Base-by-base conservation (phyloP, 2,888 invertebrate genomes). In the Sminthurides aquaticus region DNA sequence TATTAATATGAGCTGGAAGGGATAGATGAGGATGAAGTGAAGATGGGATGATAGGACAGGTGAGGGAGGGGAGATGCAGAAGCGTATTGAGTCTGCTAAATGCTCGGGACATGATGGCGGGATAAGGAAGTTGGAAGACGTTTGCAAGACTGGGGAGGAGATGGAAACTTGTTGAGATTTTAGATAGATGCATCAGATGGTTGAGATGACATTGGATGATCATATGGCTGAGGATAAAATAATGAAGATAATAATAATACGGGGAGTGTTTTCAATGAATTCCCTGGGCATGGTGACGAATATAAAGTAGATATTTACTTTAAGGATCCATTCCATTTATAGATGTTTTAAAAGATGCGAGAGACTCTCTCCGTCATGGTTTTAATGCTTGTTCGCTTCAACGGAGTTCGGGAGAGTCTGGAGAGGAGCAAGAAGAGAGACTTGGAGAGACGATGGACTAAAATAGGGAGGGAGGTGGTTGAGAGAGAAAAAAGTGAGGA, bases 251-350 rank as follows among this genome's bases (percentile, higher is more conserved):
- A 34, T 34, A 34, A 34, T 34, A 34, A 34, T 34, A 34, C 43
- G 8, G 15, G 8, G 43, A 34, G 43, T 34, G 43, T 34, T 34
- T 34, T 34, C 43, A 34, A 34, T 34, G 43, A 5, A 34, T 5
- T 34, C 43, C 43, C 34, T 24, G 57, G 20, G 62, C 49, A 56
- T 57, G 62, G 62, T 62, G 62, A 62, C 62, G 62, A 62, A 62
- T 62, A 57, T 62, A 56, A 62, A 62, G 62, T 62, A 62, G 62
- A 49, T 56, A 62, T 62, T 62, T 62, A 62, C 62, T 57, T 57
- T 11, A 34, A 34, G 43, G 43, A 34, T 34, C 15, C 27, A 27
- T 24, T 26, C 57, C 62, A 48, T 62, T 57, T 62, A 62, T 62
- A 61, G 61, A 58, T 15, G 43, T 34, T 34, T 15, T 15, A 34